Evolutionary conservation across 2,113 vertebrate species (phyloP).

Genomic region (Thamnophis sirtalis): DNA sequence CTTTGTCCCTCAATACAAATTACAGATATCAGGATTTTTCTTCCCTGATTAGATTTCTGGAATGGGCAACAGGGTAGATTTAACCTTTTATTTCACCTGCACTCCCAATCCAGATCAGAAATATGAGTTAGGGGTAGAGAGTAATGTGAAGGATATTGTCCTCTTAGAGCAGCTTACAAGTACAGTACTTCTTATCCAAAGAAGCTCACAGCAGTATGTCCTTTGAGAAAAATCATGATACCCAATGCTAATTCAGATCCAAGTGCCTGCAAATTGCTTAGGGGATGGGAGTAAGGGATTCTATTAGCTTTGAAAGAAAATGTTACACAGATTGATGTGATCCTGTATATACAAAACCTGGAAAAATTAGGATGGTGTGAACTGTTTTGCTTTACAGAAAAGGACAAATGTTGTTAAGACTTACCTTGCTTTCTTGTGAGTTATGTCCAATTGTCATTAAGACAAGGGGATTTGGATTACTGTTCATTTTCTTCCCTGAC

Average conservation of each 20-base stretch:
- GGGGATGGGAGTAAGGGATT: not conserved
- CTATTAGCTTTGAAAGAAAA: not conserved
- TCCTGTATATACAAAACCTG: not conserved
- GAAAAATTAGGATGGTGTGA: not conserved
- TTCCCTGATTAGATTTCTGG: not conserved
- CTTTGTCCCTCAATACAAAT: not conserved
- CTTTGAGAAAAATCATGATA: not conserved
- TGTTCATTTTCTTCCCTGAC: slow-evolving; percentile 92
- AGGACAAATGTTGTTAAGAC: slow-evolving; percentile 11
- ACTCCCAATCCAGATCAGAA: not conserved
- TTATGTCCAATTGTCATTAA: slow-evolving; percentile 88
- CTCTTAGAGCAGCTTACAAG: not conserved
- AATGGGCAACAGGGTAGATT: not conserved
- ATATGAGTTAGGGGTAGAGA: not conserved
- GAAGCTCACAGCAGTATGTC: not conserved
- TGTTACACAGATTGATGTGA: not conserved
- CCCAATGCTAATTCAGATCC: not conserved
- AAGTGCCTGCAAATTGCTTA: not conserved
- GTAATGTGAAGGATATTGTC: not conserved
- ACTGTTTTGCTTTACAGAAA: not conserved
- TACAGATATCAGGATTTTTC: not conserved
- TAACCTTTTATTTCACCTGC: not conserved
- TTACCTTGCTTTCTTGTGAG: slow-evolving; percentile 89
- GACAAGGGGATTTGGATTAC: slow-evolving; percentile 88
- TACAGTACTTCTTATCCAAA: not conserved